These are phyloP conservation scores for Cathartes aura DNA, from an alignment of 2,113 vertebrate genomes.

Conservation along the genomic window DNA sequence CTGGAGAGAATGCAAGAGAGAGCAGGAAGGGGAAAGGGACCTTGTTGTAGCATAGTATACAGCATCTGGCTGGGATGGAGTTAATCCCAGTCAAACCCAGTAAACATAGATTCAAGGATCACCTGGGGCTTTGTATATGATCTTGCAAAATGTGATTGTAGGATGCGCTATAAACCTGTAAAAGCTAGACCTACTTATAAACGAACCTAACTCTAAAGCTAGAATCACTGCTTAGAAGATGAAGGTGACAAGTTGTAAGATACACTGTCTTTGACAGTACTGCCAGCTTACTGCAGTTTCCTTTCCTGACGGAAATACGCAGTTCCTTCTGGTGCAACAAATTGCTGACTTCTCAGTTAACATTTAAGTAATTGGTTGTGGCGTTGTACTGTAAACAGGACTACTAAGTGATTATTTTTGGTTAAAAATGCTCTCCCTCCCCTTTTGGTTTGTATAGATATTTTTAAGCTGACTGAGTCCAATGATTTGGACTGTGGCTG, in stretches of 20 bases:
- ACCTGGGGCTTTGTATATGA: background rate
- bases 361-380: background rate
- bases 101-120: background rate
- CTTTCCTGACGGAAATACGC: background rate
- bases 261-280: background rate
- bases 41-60: background rate
- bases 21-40: background rate
- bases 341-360: background rate
- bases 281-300: background rate
- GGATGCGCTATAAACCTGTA: background rate
- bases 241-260: background rate
- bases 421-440: background rate
- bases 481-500: background rate
- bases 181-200: background rate
- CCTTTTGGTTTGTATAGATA: background rate
- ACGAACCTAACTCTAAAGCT: background rate
- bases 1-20: background rate
- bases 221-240: background rate
- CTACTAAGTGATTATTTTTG: background rate
- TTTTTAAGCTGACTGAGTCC: background rate
- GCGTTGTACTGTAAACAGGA: background rate
- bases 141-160: background rate
- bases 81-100: background rate
- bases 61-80: background rate
- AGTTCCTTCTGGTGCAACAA: background rate